phyloP scores from a whole-genome alignment of 2,888 invertebrate species.

The Limnephilus auricula region DNA sequence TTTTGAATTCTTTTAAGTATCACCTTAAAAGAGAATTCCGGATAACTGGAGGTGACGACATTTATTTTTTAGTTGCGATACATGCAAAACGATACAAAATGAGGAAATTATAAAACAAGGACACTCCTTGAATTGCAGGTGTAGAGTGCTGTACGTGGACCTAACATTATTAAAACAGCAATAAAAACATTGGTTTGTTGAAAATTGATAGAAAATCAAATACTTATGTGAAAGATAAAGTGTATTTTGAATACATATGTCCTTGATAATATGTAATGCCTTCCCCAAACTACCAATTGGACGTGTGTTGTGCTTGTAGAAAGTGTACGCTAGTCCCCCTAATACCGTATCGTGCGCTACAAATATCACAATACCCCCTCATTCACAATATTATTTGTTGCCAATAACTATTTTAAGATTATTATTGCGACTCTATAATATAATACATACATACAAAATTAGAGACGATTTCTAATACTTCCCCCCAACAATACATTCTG shows the following conservation, averaged over 20 bases:
- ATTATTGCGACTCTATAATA: slow-evolving; percentile 28
- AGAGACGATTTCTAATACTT: slow-evolving; percentile 3
- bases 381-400: slow-evolving; percentile 18
- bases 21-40: neutral
- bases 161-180: neutral
- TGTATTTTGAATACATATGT: neutral
- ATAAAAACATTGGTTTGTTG: neutral
- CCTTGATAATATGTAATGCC: neutral
- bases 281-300: neutral
- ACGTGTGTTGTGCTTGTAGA: neutral
- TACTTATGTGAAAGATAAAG: neutral
- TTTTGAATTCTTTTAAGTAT: no score
- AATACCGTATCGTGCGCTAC: slow-evolving; percentile 28
- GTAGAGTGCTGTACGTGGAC: neutral
- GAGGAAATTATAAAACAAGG: neutral
- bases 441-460: slow-evolving; percentile 30
- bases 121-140: neutral
- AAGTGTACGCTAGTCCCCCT: neutral
- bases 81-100: neutral
- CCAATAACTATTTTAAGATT: slow-evolving; percentile 34
- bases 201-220: neutral
- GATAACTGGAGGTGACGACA: neutral
- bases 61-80: neutral
- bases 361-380: slow-evolving; percentile 35
- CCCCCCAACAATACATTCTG: neutral